Percentiles rank a stretch among this genome's conserved stretches.
These are phyloP conservation scores for Myzus persicae DNA, from an alignment of 1,140 invertebrate species.

Conservation along the genomic window DNA sequence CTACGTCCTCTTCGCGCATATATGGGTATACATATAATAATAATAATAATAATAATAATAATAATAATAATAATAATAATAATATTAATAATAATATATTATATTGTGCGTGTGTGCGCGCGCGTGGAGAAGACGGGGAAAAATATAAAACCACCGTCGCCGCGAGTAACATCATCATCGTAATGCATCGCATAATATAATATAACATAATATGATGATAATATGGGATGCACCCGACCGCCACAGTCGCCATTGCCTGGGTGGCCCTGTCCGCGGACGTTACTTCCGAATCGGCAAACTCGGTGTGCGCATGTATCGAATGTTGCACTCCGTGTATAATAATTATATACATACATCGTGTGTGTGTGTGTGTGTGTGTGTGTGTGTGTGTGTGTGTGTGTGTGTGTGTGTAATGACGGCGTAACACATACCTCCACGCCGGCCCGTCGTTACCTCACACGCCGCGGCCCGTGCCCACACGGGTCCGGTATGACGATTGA, in stretches of 20 bases:
- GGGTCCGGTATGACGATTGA: background rate
- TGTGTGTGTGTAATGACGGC: background rate
- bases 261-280: constrained; percentile 52
- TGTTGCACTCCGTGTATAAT: background rate
- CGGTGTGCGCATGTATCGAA: constrained; percentile 10
- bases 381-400: too few species aligned
- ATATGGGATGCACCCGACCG: background rate
- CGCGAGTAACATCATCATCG: background rate
- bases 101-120: background rate
- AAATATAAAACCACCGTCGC: background rate
- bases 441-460: background rate
- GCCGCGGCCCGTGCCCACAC: too few species aligned
- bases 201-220: background rate
- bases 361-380: too few species aligned
- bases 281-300: constrained; percentile 45
- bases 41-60: too few species aligned
- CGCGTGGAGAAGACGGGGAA: background rate
- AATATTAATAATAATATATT: constrained; percentile 4
- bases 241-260: background rate
- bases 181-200: constrained; percentile 11
- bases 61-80: too few species aligned
- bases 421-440: background rate
- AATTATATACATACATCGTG: too few species aligned
- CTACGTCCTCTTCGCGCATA: background rate
- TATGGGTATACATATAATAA: too few species aligned